Conservation (phyloP, 2,113 vertebrate genomes). For the Amphiprion ocellaris region DNA sequence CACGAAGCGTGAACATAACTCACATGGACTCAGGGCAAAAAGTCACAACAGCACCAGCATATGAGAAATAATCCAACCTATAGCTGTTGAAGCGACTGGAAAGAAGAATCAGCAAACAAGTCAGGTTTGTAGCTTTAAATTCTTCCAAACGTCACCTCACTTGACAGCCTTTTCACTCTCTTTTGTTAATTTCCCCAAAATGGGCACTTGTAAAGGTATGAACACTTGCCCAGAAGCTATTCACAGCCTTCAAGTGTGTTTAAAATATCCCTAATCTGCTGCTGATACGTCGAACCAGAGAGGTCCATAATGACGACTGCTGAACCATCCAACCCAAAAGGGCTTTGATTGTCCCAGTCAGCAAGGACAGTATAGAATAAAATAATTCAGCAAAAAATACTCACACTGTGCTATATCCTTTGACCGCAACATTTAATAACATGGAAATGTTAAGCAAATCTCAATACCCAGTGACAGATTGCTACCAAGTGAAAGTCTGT, state of each 20-base stretch:
- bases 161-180: not conserved
- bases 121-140: not conserved
- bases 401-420: not conserved
- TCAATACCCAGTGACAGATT: conserved; percentile 31
- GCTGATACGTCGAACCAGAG: not conserved
- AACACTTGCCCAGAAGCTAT: not conserved
- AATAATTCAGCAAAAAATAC: not conserved
- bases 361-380: not conserved
- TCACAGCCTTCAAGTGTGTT: conserved; percentile 8
- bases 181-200: not conserved
- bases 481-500: conserved; percentile 42
- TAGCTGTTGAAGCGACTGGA: not conserved
- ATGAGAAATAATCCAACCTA: not conserved
- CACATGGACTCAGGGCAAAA: not conserved
- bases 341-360: not conserved
- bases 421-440: not conserved
- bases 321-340: not conserved
- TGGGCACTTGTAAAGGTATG: not conserved
- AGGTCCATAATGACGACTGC: not conserved
- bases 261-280: not conserved
- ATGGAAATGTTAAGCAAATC: not conserved
- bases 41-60: not conserved
- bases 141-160: not conserved
- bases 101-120: not conserved
- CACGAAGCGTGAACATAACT: not conserved